phyloP scores from a whole-genome alignment of 2,797 vertebrate species.

The Cephalopachus bancanus region DNA sequence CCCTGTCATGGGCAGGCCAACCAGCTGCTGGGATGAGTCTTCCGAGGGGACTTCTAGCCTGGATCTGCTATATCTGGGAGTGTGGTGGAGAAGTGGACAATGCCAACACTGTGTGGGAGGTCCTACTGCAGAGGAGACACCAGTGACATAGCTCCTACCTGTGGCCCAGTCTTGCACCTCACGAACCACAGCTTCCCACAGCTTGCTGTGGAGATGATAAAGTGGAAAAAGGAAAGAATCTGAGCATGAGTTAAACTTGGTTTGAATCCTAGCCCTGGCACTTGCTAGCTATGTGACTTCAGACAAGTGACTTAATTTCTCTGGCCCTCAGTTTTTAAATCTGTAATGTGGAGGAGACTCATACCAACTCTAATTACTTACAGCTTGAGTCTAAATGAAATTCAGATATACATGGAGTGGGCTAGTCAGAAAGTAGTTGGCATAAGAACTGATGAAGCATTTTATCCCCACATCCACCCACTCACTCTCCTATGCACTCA shows the following conservation, averaged over 20 bases:
- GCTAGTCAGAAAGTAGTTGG: not conserved
- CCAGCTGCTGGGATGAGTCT: not conserved
- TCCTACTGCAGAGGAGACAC: not conserved
- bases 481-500: not conserved
- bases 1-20: not conserved
- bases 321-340: not conserved
- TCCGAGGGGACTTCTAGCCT: not conserved
- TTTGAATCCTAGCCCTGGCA: not conserved
- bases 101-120: not conserved
- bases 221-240: not conserved
- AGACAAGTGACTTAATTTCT: not conserved
- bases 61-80: not conserved
- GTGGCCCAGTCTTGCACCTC: not conserved
- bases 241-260: not conserved
- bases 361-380: not conserved
- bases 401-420: not conserved
- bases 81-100: not conserved
- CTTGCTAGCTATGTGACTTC: not conserved
- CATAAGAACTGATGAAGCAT: not conserved
- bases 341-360: not conserved
- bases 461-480: not conserved
- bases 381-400: slow-evolving; percentile 5
- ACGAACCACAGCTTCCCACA: not conserved
- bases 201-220: not conserved
- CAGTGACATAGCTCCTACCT: not conserved